Conservation (phyloP, 2,888 invertebrate genomes). For the Mythimna ferrago region DNA sequence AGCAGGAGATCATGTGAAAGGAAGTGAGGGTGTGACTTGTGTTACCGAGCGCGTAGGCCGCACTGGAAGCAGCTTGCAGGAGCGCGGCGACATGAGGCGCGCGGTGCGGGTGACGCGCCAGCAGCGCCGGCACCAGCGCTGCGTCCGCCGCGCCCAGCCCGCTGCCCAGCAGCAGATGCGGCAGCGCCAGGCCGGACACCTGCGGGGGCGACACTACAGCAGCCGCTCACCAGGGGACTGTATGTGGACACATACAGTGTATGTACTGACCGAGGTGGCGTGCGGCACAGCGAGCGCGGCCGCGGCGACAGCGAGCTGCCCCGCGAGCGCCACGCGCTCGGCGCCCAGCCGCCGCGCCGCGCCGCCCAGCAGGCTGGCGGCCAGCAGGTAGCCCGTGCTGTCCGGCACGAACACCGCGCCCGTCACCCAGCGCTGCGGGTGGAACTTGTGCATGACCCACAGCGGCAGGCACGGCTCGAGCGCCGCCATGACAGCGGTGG, state of each 20-base stretch:
- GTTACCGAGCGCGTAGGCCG: conserved; percentile 80
- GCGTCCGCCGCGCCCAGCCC: conserved; percentile 83
- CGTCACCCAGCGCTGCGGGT: conserved; percentile 78
- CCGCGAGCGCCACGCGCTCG: conserved; percentile 81
- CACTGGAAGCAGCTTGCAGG: conserved; percentile 82
- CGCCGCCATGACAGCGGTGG: conserved; percentile 85
- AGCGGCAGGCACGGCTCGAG: conserved; percentile 86
- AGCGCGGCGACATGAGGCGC: conserved; percentile 80
- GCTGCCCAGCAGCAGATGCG: conserved; percentile 83
- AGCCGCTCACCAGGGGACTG: not conserved
- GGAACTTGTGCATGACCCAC: conserved; percentile 80
- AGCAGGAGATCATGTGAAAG: not conserved
- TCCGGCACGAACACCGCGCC: conserved; percentile 86
- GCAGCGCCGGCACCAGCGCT: conserved; percentile 85
- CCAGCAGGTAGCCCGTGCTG: conserved; percentile 82
- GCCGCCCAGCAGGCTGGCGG: conserved; percentile 77
- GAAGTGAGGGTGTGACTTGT: not conserved
- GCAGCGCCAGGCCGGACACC: conserved; percentile 74
- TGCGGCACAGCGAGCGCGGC: conserved; percentile 79
- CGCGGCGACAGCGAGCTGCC: conserved; percentile 74
- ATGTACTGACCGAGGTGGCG: conserved; percentile 69
- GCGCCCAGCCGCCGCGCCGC: conserved; percentile 73
- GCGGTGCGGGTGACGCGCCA: conserved; percentile 67
- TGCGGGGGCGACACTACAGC: conserved; percentile 38
- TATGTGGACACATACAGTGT: too few species aligned